Evolutionary conservation across 2,888 invertebrate genomes (phyloP).

Genomic region (Biston stratarius): DNA sequence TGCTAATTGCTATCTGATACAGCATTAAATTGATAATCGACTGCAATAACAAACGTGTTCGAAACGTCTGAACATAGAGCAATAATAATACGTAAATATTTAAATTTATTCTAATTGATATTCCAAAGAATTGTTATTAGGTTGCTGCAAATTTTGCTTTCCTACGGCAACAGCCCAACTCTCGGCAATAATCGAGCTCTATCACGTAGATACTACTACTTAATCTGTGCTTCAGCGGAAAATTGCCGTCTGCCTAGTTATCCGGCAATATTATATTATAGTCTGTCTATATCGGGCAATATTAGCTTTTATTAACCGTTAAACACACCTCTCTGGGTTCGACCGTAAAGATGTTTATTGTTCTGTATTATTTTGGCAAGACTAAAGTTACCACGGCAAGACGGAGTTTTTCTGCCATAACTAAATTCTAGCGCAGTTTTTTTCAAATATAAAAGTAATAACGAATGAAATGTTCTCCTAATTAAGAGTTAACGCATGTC

Average conservation of each 20-base stretch:
- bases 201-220: slow-evolving; percentile 5
- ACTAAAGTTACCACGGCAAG: neutral
- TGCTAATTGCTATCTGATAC: too few species aligned
- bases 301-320: slow-evolving; percentile 45
- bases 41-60: too few species aligned
- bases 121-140: neutral
- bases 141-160: neutral
- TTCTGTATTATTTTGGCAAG: slow-evolving; percentile 1
- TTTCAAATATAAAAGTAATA: too few species aligned
- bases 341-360: slow-evolving; percentile 5
- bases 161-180: too few species aligned
- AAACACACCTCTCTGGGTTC: slow-evolving; percentile 16
- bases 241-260: slow-evolving; percentile 35
- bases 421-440: too few species aligned
- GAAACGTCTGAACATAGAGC: too few species aligned
- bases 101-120: neutral
- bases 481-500: too few species aligned
- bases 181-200: neutral
- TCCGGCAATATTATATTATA: too few species aligned
- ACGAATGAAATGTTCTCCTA: too few species aligned
- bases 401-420: too few species aligned
- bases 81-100: neutral
- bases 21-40: too few species aligned
- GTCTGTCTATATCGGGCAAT: slow-evolving; percentile 43
- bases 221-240: slow-evolving; percentile 9